phyloP scores from a whole-genome alignment of 2,888 invertebrate genomes.

The Eupithecia insigniata region DNA sequence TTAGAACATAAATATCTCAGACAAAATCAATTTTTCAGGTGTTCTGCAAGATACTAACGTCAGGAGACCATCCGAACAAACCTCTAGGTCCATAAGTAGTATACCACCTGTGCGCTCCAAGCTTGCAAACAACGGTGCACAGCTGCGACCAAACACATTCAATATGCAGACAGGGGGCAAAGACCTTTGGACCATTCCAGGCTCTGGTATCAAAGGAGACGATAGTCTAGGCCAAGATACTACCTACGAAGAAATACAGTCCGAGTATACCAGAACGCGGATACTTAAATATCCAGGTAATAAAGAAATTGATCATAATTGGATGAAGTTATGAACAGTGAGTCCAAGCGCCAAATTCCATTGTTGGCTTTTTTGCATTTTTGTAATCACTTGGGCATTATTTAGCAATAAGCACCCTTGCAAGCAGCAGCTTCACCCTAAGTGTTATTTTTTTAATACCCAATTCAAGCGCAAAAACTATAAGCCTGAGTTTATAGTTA shows the following conservation, averaged over 20 bases:
- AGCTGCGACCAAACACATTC: background rate
- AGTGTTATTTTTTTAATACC: no score
- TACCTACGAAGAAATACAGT: background rate
- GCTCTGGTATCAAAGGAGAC: background rate
- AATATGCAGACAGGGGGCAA: background rate
- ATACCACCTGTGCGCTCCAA: background rate
- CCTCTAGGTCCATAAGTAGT: background rate
- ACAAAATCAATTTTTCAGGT: background rate
- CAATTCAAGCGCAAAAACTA: no score
- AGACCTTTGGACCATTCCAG: background rate
- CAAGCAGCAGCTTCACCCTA: no score
- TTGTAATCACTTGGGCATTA: no score
- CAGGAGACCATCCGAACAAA: background rate
- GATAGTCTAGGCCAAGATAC: background rate
- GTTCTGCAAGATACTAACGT: background rate
- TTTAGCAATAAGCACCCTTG: no score
- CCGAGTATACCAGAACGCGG: background rate
- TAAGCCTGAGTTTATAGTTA: no score
- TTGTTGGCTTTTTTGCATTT: no score
- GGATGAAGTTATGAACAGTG: no score
- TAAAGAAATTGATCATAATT: no score
- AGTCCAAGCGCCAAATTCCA: no score
- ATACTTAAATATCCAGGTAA: background rate
- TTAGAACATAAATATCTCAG: no score
- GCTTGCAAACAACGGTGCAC: background rate